Evolutionary conservation across 1,140 invertebrate genomes (phyloP), one percentile per base, ranked within the genome.

Genomic region (Pissodes strobi): DNA sequence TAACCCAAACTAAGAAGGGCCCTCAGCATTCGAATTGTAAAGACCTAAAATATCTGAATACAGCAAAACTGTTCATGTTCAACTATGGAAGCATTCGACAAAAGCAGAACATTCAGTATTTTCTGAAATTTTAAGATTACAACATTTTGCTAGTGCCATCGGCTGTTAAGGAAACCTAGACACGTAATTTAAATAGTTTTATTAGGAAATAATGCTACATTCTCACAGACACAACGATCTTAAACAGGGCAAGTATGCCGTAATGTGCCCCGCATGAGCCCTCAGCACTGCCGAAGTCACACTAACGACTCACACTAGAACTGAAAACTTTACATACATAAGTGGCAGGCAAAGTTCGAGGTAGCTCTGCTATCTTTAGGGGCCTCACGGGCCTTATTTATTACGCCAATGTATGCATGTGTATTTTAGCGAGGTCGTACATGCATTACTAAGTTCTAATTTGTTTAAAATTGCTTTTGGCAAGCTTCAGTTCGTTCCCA

Each of bases 381-480:
- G 43, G 41, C 56, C 56, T 49, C 56, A 19, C 43, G 56, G 43
- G 56, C 41, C 56, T 59, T 59, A 49, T 59, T 59, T 59, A 59
- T 59, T 59, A 48, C 41, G 12, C 22, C 21, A 17, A 23, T 39
- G 53, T 56, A 43, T 56, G 19, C 30, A 45, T 25, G 22, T 45
- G 38, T 57, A 45, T 57, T 57, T 57, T 45, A 43, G 21, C 53
- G 2, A 13, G 53, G 15, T 57, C 38, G 38, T 43, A 27, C 13
- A 25, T 23, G 38, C 39, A 57, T 45, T 57, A 57, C 22, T 23
- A 25, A 45, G 38, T 45, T 38, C 38, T 57, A 57, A 57, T 57
- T 41, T 57, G 53, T 30, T 39, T 57, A 38, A 55, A 39, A 49
- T 22, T 49, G 46, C 18, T 49, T 22, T 49, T 25, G 25, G 19